A percentile compares a stretch with the other conserved stretches of the same genome.
phyloP scores from a whole-genome alignment of 2,888 invertebrate genomes.

The Sinhomidia bicolor region DNA sequence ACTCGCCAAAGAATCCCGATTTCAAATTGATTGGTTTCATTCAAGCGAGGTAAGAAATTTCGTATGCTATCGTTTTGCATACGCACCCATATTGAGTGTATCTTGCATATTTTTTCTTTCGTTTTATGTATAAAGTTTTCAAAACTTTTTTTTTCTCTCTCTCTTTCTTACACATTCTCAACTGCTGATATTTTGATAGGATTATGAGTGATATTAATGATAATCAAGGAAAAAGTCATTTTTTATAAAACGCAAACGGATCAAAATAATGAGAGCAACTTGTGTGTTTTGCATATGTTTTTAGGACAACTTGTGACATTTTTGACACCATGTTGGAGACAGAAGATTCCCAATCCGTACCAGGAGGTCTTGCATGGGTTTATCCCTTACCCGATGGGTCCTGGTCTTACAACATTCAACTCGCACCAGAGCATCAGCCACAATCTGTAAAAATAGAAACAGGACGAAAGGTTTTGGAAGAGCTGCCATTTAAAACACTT shows the following conservation, averaged over 20 bases:
- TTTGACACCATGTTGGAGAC: slow-evolving; percentile 79
- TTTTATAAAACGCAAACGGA: slow-evolving; percentile 20
- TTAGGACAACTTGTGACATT: slow-evolving; percentile 80
- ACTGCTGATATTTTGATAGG: slow-evolving; percentile 44
- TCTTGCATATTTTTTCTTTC: neutral
- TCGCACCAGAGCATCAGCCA: slow-evolving; percentile 77
- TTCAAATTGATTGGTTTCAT: slow-evolving; percentile 85
- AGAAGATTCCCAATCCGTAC: slow-evolving; percentile 75
- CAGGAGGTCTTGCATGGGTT: slow-evolving; percentile 79
- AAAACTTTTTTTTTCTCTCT: no score
- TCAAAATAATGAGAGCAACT: slow-evolving; percentile 57
- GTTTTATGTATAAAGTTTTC: no score
- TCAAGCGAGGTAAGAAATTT: slow-evolving; percentile 77
- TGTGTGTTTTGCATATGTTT: slow-evolving; percentile 62
- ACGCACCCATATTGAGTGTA: neutral
- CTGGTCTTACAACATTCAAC: slow-evolving; percentile 80
- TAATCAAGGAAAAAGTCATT: slow-evolving; percentile 27
- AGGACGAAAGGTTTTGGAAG: slow-evolving; percentile 80
- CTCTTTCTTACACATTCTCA: neutral
- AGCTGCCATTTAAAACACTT: slow-evolving; percentile 76
- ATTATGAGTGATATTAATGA: slow-evolving; percentile 42
- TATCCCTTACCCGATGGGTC: slow-evolving; percentile 80
- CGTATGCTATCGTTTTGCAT: neutral
- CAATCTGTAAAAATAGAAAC: slow-evolving; percentile 79
- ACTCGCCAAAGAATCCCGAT: slow-evolving; percentile 87